These are phyloP conservation scores for Lithophane semibrunnea DNA, from an alignment of 2,888 invertebrate genomes.

Conservation along the genomic window DNA sequence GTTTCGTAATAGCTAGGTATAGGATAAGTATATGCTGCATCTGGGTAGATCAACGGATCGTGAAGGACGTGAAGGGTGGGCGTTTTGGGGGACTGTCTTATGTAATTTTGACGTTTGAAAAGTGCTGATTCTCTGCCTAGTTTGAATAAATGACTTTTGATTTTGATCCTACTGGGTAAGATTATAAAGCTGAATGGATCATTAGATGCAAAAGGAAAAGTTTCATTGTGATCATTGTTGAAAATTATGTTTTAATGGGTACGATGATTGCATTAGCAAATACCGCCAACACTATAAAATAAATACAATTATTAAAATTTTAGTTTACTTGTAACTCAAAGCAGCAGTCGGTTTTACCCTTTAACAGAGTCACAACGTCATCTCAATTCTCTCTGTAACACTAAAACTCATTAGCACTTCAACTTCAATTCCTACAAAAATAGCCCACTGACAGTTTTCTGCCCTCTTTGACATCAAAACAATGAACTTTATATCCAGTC, in stretches of 20 bases:
- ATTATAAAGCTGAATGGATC: not conserved
- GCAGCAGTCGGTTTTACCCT: not conserved
- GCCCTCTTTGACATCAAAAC: constrained; percentile 44
- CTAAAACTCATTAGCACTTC: constrained; percentile 29
- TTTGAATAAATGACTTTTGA: no score
- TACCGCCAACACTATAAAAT: not conserved
- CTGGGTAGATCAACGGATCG: not conserved
- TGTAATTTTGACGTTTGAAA: no score
- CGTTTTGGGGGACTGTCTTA: no score
- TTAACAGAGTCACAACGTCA: not conserved
- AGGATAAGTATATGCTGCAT: not conserved
- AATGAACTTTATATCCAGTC: constrained; percentile 45
- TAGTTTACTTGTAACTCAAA: not conserved
- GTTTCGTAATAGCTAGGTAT: constrained; percentile 7
- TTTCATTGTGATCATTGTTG: no score
- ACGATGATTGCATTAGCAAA: no score
- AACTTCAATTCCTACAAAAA: constrained; percentile 37
- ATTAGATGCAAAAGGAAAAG: not conserved
- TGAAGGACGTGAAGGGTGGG: no score
- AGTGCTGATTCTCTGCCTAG: no score
- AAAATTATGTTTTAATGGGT: not conserved
- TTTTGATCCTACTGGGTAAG: no score
- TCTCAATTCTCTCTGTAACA: constrained; percentile 8
- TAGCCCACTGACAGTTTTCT: constrained; percentile 28
- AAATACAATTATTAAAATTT: no score